Percentiles rank a stretch among this genome's conserved stretches.
phyloP scores from a whole-genome alignment of 2,888 invertebrate genomes.

The Hyppa rectilinea region DNA sequence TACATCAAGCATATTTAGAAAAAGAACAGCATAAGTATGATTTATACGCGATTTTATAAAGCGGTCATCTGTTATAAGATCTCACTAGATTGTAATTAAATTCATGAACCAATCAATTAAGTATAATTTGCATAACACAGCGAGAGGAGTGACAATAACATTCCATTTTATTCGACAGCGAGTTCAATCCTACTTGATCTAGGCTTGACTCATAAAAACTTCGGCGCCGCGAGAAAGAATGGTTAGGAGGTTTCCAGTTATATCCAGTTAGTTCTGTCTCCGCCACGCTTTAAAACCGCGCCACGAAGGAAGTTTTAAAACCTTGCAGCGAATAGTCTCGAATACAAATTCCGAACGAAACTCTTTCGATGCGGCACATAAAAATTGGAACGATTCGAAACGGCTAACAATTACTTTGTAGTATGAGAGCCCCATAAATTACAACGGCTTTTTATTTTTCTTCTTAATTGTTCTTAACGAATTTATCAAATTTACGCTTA shows the following conservation, averaged over 20 bases:
- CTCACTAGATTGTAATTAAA: slow-evolving; percentile 17
- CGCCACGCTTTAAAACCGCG: slow-evolving; percentile 81
- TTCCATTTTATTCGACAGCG: slow-evolving; percentile 59
- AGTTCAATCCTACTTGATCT: slow-evolving; percentile 84
- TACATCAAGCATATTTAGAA: not conserved
- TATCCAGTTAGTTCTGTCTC: slow-evolving; percentile 86
- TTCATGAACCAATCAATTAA: slow-evolving; percentile 23
- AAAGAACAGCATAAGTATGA: not conserved
- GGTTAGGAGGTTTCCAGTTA: slow-evolving; percentile 81
- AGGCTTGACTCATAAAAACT: slow-evolving; percentile 88
- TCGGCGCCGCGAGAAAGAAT: slow-evolving; percentile 80
- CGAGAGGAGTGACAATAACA: slow-evolving; percentile 44
- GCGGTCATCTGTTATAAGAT: not conserved
- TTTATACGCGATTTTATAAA: not conserved
- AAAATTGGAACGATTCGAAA: slow-evolving; percentile 69
- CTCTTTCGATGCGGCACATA: slow-evolving; percentile 74
- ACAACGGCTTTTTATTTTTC: slow-evolving; percentile 65
- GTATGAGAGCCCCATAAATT: slow-evolving; percentile 70
- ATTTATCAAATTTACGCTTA: slow-evolving; percentile 68
- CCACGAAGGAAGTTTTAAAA: slow-evolving; percentile 84
- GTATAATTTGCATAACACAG: slow-evolving; percentile 31
- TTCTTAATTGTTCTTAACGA: slow-evolving; percentile 67
- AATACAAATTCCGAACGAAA: slow-evolving; percentile 83
- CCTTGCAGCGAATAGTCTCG: slow-evolving; percentile 77
- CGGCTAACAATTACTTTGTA: slow-evolving; percentile 75